Evolutionary conservation across 2,888 invertebrate species (phyloP).

Genomic region (Xestia rhomboidea): DNA sequence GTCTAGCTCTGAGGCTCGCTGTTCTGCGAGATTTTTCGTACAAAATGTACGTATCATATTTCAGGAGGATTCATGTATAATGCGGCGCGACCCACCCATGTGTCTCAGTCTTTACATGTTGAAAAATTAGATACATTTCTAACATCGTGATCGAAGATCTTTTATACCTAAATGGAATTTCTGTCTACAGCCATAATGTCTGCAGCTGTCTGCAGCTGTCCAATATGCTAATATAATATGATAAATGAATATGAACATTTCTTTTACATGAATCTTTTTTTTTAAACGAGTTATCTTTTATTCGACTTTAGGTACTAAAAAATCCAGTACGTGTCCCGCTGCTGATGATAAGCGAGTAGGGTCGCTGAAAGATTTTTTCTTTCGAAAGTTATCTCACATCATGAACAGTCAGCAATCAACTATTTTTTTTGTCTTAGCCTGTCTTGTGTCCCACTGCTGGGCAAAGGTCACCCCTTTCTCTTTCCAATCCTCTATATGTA

Average conservation of each 20-base stretch:
- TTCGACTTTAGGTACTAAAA: constrained; percentile 13
- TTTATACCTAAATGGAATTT: not conserved
- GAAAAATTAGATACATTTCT: constrained; percentile 7
- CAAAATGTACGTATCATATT: not conserved
- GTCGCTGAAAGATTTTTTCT: not conserved
- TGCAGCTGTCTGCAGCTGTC: too few relatives aligned
- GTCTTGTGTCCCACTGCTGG: too few relatives aligned
- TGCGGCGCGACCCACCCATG: not conserved
- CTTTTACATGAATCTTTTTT: not conserved
- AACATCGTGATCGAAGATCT: not conserved
- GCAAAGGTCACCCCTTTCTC: too few relatives aligned
- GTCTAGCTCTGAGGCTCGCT: not conserved
- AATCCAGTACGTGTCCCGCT: not conserved
- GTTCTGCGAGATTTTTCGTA: not conserved
- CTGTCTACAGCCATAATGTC: not conserved
- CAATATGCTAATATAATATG: not conserved
- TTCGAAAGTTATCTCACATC: not conserved
- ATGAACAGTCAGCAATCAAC: not conserved
- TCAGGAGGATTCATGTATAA: not conserved
- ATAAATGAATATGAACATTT: constrained; percentile 1
- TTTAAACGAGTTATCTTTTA: not conserved
- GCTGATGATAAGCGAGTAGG: not conserved
- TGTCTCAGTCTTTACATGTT: not conserved
- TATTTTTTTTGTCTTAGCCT: not conserved
- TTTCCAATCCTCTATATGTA: too few relatives aligned